These are phyloP conservation scores for Ganaspis sp. DNA, from an alignment of 1,140 invertebrate genomes.

Conservation along the genomic window DNA sequence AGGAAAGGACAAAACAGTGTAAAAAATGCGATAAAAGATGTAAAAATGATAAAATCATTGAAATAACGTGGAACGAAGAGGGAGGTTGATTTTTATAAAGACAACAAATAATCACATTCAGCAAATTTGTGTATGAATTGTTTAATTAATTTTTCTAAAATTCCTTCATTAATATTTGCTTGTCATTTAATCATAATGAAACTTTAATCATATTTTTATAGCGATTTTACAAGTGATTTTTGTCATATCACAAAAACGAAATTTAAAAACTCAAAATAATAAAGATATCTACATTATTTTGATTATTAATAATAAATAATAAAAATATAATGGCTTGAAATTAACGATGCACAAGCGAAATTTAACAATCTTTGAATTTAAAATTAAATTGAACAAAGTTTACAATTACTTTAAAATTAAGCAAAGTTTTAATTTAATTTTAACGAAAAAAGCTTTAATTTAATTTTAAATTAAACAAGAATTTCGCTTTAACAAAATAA, in stretches of 20 bases:
- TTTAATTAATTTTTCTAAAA: no score
- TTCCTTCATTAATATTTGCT: background rate
- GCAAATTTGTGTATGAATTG: no score
- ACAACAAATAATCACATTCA: background rate
- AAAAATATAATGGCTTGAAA: background rate
- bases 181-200: background rate
- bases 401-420: no score
- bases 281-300: no score
- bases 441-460: background rate
- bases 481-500: background rate
- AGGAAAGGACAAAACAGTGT: conserved; percentile 13
- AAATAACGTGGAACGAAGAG: conserved; percentile 17
- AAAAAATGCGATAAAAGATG: conserved; percentile 24
- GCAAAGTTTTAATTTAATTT: no score
- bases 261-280: no score
- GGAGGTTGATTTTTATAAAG: conserved; percentile 6
- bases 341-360: background rate
- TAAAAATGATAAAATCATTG: conserved; percentile 13
- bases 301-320: background rate
- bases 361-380: no score
- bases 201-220: background rate
- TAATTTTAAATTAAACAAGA: background rate
- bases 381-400: no score
- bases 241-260: background rate
- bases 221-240: background rate